Evolutionary conservation across 1,140 invertebrate genomes (phyloP), one percentile per base, ranked within the genome.

Genomic region (Camponotus vicinus): DNA sequence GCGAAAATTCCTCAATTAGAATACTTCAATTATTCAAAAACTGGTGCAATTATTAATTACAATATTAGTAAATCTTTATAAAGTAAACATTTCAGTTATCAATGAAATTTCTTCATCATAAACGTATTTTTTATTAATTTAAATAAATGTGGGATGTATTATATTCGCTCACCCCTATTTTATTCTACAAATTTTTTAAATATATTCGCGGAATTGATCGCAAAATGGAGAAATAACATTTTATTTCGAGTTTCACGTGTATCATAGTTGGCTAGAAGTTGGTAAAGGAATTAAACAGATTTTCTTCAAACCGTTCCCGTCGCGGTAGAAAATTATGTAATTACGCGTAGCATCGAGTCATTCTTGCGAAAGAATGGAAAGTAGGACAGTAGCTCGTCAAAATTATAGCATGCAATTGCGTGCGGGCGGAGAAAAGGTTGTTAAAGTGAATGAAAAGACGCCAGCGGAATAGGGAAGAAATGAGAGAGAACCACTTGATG

Each of bases 361-460:
- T 61, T 37, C 69, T 75, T 18, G 79, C 55, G 69, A 61, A 18
- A 75, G 27, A 55, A 73, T 49, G 55, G 79, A 34, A 83, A 83
- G 55, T 83, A 42, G 79, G 55, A 82, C 67, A 61, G 79, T 45
- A n/a, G 55, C 69, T 83, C 69, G 79, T 83, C 79, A 75, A 75
- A 73, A 73, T 83, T 83, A 75, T 61, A 75, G 40, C 67, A 64
- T 34, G 67, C 83, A 85, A 85, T 61, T 34, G 85, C 82, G 82
- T 42, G 52, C 61, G 73, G 71, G 15, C 18, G 40, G 55, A 57
- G 71, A 40, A 75, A 80, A 61, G 76, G 40, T 69, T 83, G 66
- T 78, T 86, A 78, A 71, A 84, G 71, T 61, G 37, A 61, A 84
- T 85, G 66, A 87, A 79, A 80, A 79, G 66, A 77, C 32, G 57